Percentiles rank a stretch among this genome's conserved stretches.
Conservation (phyloP, 2,888 invertebrate species). For the Vannuccia rotundouncinata region DNA sequence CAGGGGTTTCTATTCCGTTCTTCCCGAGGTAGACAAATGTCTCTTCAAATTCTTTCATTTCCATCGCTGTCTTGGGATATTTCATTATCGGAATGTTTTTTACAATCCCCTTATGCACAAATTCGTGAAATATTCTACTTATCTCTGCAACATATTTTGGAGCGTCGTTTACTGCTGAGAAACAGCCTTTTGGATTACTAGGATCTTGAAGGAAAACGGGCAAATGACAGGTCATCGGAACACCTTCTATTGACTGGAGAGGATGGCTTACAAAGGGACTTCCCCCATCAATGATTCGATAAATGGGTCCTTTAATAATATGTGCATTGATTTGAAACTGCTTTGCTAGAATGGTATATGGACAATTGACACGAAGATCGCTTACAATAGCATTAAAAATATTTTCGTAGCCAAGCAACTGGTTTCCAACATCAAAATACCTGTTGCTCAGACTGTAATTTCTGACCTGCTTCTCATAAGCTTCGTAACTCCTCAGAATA, state of each 20-base stretch:
- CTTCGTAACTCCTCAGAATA: neutral
- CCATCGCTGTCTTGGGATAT: neutral
- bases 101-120: neutral
- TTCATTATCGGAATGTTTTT: conserved; percentile 23
- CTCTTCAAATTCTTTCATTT: conserved; percentile 31
- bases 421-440: neutral
- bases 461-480: neutral
- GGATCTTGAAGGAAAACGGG: conserved; percentile 1
- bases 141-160: neutral
- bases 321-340: conserved; percentile 25
- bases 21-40: conserved; percentile 18
- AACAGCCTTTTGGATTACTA: neutral
- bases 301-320: conserved; percentile 16
- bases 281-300: conserved; percentile 24
- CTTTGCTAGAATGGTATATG: conserved; percentile 15
- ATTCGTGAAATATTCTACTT: neutral
- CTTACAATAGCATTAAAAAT: conserved; percentile 25
- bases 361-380: conserved; percentile 28
- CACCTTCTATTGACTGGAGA: neutral
- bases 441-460: conserved; percentile 18
- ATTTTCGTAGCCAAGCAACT: conserved; percentile 8
- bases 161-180: neutral
- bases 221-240: neutral
- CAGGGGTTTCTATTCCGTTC: conserved; percentile 3
- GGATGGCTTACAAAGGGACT: neutral